phyloP scores from a whole-genome alignment of 2,113 vertebrate species.

The Pseudorhombus dupliciocellatus region DNA sequence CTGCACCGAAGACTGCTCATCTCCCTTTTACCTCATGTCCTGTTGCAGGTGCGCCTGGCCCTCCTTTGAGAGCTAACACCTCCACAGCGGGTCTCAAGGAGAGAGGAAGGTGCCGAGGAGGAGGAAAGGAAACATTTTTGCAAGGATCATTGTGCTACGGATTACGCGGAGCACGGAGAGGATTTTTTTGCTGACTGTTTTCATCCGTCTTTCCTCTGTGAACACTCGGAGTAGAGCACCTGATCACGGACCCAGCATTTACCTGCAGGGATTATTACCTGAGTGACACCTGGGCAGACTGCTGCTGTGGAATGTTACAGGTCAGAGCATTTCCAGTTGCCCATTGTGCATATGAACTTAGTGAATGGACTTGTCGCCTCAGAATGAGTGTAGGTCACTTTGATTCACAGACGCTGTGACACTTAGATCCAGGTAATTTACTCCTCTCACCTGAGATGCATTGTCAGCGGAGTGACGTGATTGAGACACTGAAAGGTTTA shows the following conservation, averaged over 20 bases:
- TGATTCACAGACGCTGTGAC: background rate
- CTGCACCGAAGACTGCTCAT: slow-evolving; percentile 15
- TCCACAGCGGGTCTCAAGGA: slow-evolving; percentile 4
- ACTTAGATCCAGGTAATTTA: background rate
- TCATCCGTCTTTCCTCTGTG: slow-evolving; percentile 26
- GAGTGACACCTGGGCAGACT: slow-evolving; percentile 49
- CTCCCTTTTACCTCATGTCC: slow-evolving; percentile 64
- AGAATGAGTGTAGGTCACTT: background rate
- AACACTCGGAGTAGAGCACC: slow-evolving; percentile 36
- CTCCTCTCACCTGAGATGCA: slow-evolving; percentile 10
- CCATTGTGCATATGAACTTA: background rate
- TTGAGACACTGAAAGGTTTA: background rate
- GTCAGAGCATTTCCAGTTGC: slow-evolving; percentile 27
- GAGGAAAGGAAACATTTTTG: slow-evolving; percentile 18
- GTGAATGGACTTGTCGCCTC: no score
- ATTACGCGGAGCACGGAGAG: slow-evolving; percentile 41
- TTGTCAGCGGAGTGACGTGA: background rate
- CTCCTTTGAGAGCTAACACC: slow-evolving; percentile 18
- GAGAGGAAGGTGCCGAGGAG: slow-evolving; percentile 32
- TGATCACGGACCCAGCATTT: slow-evolving; percentile 27
- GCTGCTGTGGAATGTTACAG: slow-evolving; percentile 29
- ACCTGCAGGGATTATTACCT: slow-evolving; percentile 59
- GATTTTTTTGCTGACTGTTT: slow-evolving; percentile 37
- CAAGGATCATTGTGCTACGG: slow-evolving; percentile 41
- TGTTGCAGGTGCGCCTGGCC: slow-evolving; percentile 50